Evolutionary conservation across 1,140 invertebrate genomes (phyloP).

Genomic region (Drosophila littoralis): DNA sequence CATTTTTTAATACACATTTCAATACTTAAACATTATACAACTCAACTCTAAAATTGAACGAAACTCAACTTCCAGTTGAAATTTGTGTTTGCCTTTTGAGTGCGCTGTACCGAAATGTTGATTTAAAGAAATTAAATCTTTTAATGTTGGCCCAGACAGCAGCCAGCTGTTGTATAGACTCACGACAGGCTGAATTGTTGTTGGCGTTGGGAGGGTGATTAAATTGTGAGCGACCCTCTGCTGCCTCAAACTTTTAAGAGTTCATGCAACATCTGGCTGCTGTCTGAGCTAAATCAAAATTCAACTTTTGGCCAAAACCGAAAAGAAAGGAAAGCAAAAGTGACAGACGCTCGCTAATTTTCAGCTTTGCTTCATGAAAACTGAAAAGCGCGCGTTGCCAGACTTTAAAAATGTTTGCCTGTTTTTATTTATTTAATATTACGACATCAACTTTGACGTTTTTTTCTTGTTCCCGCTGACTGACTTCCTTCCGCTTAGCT

Average conservation of each 20-base stretch:
- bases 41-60: not conserved
- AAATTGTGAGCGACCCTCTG: constrained; percentile 1
- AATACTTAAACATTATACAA: too few relatives aligned
- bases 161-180: constrained; percentile 25
- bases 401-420: constrained; percentile 56
- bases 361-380: constrained; percentile 58
- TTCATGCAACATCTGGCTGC: constrained; percentile 43
- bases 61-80: not conserved
- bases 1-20: too few relatives aligned
- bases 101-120: constrained; percentile 30
- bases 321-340: constrained; percentile 69
- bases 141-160: constrained; percentile 35
- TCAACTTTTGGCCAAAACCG: constrained; percentile 28
- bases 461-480: constrained; percentile 48
- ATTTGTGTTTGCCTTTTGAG: not conserved
- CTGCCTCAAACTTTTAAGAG: constrained; percentile 1
- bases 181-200: not conserved
- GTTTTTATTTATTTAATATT: constrained; percentile 75
- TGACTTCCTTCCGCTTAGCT: constrained; percentile 82
- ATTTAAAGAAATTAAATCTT: constrained; percentile 60
- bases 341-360: constrained; percentile 76
- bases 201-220: not conserved
- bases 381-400: not conserved
- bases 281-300: constrained; percentile 46
- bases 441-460: constrained; percentile 68